Evolutionary conservation across 2,888 invertebrate genomes (phyloP).

Genomic region (Melanophora roralis): DNA sequence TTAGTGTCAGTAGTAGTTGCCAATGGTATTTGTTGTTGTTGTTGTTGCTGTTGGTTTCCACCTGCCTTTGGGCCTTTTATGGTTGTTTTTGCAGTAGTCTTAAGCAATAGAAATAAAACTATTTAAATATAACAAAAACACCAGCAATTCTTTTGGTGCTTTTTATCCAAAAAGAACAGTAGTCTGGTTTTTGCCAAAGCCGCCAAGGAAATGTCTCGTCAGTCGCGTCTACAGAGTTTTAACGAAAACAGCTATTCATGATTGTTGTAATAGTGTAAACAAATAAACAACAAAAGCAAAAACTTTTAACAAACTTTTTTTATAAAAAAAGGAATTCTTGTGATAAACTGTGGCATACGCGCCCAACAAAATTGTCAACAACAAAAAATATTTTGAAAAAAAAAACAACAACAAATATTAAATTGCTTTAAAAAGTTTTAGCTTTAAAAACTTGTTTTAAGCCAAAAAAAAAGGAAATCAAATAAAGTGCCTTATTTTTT

Average conservation of each 20-base stretch:
- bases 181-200: conserved; percentile 62
- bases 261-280: conserved; percentile 43
- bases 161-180: conserved; percentile 46
- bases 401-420: not conserved
- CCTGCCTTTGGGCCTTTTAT: conserved; percentile 31
- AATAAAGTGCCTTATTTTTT: conserved; percentile 33
- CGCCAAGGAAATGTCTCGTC: conserved; percentile 72
- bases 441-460: not conserved
- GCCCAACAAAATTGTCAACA: conserved; percentile 24
- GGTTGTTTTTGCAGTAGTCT: conserved; percentile 12
- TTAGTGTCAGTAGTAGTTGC: conserved; percentile 17
- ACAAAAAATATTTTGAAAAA: not conserved
- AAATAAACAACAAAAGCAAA: conserved; percentile 42
- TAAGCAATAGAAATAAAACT: conserved; percentile 25
- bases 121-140: conserved; percentile 44
- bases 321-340: conserved; percentile 8
- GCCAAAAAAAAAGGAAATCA: not conserved
- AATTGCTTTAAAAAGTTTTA: too few species aligned
- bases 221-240: conserved; percentile 77
- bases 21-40: conserved; percentile 41
- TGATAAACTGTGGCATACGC: conserved; percentile 35
- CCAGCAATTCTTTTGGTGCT: conserved; percentile 61
- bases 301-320: conserved; percentile 21
- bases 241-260: conserved; percentile 72
- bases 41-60: conserved; percentile 54